A percentile compares a stretch with the other conserved stretches of the same genome.
Evolutionary conservation across 64 coral and sea anemone genomes (phyloP).

Genomic region (Montipora efflorescens): DNA sequence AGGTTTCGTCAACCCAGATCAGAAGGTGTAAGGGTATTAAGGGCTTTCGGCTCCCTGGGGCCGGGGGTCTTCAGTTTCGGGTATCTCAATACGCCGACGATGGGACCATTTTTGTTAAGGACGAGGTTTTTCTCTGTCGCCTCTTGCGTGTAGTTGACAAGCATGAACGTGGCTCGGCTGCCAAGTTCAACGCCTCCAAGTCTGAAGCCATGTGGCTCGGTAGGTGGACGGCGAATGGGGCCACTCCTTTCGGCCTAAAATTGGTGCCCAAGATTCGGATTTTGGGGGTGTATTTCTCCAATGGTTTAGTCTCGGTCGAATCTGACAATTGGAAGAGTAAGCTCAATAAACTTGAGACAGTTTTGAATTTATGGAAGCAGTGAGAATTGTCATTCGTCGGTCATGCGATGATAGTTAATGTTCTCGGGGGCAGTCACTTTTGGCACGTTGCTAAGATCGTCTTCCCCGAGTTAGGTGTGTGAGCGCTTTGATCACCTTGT

Average conservation of each 20-base stretch:
- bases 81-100: slow-evolving; percentile 53
- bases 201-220: slow-evolving; percentile 45
- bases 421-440: not conserved
- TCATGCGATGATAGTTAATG: slow-evolving; percentile 9
- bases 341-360: not conserved
- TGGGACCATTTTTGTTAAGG: not conserved
- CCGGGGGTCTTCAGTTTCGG: not conserved
- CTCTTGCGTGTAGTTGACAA: not conserved
- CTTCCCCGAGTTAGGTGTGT: not conserved
- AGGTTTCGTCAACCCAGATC: not conserved
- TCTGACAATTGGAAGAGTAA: slow-evolving; percentile 7
- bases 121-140: not conserved
- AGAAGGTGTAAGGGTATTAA: not conserved
- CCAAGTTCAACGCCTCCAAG: not conserved
- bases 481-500: not conserved
- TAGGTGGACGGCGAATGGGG: not conserved
- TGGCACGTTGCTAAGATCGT: slow-evolving; percentile 6
- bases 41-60: slow-evolving; percentile 20
- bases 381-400: not conserved
- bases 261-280: slow-evolving; percentile 2
- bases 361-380: not conserved
- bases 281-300: slow-evolving; percentile 17
- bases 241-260: not conserved
- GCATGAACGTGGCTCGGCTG: not conserved
- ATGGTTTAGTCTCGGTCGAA: not conserved